Base-by-base conservation (phyloP, 1,140 invertebrate species). In the Nymphalis io region DNA sequence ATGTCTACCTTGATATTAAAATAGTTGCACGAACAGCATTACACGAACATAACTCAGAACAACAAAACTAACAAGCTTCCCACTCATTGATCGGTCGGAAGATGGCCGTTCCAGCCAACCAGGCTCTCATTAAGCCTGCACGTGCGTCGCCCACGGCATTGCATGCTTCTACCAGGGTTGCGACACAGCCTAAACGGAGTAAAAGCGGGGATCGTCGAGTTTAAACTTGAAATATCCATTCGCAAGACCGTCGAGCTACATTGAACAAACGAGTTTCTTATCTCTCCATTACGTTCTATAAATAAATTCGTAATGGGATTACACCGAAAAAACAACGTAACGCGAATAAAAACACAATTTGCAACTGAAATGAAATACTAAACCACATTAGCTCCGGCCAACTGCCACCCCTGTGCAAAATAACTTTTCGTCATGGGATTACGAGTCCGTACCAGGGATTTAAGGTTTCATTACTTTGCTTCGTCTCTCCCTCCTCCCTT, bases 371-470 rank as follows among this genome's bases (percentile, higher is more conserved):
- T 85, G 84, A 89, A 91, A 89, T 79, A 87, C 74, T 85, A 89
- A 89, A 91, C 86, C 89, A 73, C 86, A 88, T 91, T 91, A 90
- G 83, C 73, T 80, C 63, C 82, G 80, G 84, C 85, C 89, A 90
- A 90, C 88, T 91, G 88, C 74, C 89, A 82, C 83, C 84, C 81
- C 83, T 85, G 82, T 58, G 66, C 81, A 59, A 68, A 80, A 79
- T 86, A 81, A 85, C 84, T 83, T 85, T 81, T 87, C 84, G 87
- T 84, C 86, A 85, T 84, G 86, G 89, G 89, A 91, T 90, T 91
- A 90, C 82, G 85, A 90, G 80, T 89, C 79, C 82, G 85, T 84
- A 90, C 89, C 85, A 89, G 89, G 88, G 89, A 90, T 91, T 91
- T 91, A 90, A 90, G 89, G 88, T 90, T 91, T 90, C 89, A 90